Evolutionary conservation across 1,140 invertebrate genomes (phyloP).

Genomic region (Cylas formicarius): DNA sequence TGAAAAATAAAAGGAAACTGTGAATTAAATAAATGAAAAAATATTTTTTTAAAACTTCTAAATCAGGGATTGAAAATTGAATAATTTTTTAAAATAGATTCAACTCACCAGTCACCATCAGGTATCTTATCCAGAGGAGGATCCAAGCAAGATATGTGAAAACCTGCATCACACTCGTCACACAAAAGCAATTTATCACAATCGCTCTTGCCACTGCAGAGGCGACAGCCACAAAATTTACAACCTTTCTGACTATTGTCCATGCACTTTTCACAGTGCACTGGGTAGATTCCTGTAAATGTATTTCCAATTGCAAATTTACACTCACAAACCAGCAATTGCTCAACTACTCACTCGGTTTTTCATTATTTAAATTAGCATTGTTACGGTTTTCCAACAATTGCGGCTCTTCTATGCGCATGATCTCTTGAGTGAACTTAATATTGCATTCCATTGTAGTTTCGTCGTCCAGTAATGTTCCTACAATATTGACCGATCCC

Average conservation of each 20-base stretch:
- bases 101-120: constrained; percentile 58
- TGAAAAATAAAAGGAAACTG: too few species aligned
- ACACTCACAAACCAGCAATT: too few species aligned
- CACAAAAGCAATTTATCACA: constrained; percentile 62
- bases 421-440: constrained; percentile 53
- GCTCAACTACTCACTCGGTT: too few species aligned
- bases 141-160: constrained; percentile 59
- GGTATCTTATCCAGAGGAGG: constrained; percentile 59
- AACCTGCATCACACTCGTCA: constrained; percentile 67
- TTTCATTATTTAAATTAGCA: too few species aligned
- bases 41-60: too few species aligned
- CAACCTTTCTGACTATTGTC: constrained; percentile 61
- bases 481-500: constrained; percentile 37
- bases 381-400: constrained; percentile 28
- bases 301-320: constrained; percentile 3
- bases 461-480: constrained; percentile 44
- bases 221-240: constrained; percentile 66
- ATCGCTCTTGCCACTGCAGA: constrained; percentile 66
- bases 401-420: constrained; percentile 52
- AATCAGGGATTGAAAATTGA: too few species aligned
- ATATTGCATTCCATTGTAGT: constrained; percentile 51
- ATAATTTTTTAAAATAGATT: too few species aligned
- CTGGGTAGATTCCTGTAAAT: constrained; percentile 44
- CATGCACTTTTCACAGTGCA: constrained; percentile 57
- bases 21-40: too few species aligned